Evolutionary conservation across 2,888 invertebrate genomes (phyloP).

Genomic region (Tenodera sinensis): DNA sequence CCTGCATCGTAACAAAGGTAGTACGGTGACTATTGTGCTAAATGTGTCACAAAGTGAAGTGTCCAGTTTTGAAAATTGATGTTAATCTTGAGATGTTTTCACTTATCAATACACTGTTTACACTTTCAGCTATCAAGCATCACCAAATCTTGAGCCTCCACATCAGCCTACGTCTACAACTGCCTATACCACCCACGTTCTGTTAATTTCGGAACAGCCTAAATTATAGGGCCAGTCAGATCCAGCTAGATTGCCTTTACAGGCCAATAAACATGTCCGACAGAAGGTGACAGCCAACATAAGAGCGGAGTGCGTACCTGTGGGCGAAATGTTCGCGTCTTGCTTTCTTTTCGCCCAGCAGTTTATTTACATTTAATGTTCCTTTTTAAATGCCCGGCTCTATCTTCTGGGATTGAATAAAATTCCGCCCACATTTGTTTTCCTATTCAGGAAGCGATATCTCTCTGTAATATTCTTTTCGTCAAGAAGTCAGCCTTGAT

Average conservation of each 20-base stretch:
- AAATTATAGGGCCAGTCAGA: neutral
- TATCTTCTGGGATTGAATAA: neutral
- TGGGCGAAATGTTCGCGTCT: neutral
- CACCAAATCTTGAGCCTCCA: neutral
- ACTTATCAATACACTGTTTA: no score
- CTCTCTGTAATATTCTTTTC: neutral
- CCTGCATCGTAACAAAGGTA: no score
- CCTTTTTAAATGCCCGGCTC: neutral
- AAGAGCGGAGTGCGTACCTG: neutral
- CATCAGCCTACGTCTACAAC: neutral
- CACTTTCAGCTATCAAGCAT: neutral
- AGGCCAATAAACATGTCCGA: neutral
- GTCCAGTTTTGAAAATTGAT: no score
- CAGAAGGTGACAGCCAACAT: neutral
- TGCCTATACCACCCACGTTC: neutral
- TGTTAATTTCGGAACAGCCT: neutral
- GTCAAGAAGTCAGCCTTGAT: neutral
- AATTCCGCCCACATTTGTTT: neutral
- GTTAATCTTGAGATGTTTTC: no score
- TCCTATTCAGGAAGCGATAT: neutral
- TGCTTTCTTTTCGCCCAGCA: neutral
- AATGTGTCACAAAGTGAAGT: no score
- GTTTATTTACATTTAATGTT: neutral
- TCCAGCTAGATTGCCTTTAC: neutral
- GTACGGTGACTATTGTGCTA: no score